Evolutionary conservation across 2,113 vertebrate genomes (phyloP).

Genomic region (Octodon degus): DNA sequence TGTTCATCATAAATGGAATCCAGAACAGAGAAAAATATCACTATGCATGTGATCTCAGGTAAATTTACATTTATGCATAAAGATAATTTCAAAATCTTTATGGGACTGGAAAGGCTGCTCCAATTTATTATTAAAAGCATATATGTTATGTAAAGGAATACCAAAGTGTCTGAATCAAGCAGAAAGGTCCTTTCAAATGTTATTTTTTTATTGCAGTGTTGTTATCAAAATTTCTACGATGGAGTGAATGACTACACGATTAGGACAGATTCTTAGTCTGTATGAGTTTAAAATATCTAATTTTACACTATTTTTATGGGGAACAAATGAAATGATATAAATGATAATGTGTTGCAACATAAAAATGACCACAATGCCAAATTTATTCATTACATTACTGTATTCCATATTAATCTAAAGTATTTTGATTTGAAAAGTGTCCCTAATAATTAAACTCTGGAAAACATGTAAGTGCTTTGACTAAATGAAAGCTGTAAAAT

Average conservation of each 20-base stretch:
- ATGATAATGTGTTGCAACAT: background rate
- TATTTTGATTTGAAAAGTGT: background rate
- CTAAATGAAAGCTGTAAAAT: constrained; percentile 61
- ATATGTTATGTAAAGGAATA: background rate
- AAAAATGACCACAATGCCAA: background rate
- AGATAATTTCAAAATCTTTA: constrained; percentile 28
- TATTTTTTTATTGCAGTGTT: background rate
- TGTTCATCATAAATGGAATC: background rate
- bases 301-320: background rate
- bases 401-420: background rate
- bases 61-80: background rate
- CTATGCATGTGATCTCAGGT: background rate
- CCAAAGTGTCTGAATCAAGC: background rate
- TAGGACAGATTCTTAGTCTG: background rate
- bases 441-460: constrained; percentile 18
- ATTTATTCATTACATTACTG: background rate
- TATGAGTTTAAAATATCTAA: background rate
- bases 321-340: background rate
- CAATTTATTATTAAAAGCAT: background rate
- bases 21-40: background rate
- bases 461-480: background rate
- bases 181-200: background rate
- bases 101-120: background rate
- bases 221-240: background rate
- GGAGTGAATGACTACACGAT: background rate